Percentiles rank a stretch among this genome's conserved stretches.
Conservation (phyloP, 2,113 vertebrate species). For the Saccopteryx leptura region DNA sequence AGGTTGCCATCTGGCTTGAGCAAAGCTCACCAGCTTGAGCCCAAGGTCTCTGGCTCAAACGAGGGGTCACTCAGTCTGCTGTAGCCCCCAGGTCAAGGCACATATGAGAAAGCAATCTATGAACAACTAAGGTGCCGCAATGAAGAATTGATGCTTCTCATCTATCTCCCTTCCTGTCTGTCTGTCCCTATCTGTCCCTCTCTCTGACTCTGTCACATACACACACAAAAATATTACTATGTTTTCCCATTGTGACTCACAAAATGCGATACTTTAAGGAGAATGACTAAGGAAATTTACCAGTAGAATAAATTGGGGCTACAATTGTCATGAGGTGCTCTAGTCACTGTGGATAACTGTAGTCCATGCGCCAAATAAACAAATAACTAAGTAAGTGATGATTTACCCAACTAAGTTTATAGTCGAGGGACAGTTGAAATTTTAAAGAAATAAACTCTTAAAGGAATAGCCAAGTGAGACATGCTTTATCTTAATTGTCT, state of each 20-base stretch:
- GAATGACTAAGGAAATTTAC: conserved; percentile 23
- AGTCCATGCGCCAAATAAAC: not conserved
- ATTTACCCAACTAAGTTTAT: not conserved
- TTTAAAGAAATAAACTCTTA: conserved; percentile 55
- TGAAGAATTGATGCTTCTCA: too few species aligned
- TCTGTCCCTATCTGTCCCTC: too few species aligned
- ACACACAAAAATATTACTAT: not conserved
- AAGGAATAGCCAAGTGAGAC: not conserved
- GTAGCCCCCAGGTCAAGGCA: too few species aligned
- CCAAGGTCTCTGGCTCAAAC: too few species aligned
- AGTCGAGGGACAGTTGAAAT: conserved; percentile 11
- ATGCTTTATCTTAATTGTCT: conserved; percentile 62
- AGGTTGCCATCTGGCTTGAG: too few species aligned
- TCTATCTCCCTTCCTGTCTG: too few species aligned
- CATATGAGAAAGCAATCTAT: too few species aligned
- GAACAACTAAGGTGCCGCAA: too few species aligned
- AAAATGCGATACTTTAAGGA: not conserved
- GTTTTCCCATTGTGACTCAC: not conserved
- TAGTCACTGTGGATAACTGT: not conserved
- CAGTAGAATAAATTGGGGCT: not conserved
- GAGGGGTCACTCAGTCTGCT: too few species aligned
- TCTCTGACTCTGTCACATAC: too few species aligned
- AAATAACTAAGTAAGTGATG: not conserved
- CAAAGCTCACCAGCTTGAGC: too few species aligned
- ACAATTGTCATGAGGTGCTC: not conserved